A percentile compares a stretch with the other conserved stretches of the same genome.
These are phyloP conservation scores for Pimpla rufipes DNA, from an alignment of 2,888 invertebrate species.

Conservation along the genomic window DNA sequence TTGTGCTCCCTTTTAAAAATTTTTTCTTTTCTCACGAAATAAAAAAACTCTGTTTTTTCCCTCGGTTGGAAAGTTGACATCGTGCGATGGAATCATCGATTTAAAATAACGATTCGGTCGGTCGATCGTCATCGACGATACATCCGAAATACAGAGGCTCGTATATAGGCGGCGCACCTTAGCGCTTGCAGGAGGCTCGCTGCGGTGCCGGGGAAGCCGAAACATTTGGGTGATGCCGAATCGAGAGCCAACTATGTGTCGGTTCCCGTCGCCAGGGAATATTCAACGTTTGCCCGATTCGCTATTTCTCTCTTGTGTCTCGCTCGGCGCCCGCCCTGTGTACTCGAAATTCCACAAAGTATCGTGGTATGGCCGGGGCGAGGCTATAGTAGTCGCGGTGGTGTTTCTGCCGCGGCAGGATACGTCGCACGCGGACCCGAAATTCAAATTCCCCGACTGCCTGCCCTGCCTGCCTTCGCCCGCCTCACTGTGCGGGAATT, in stretches of 20 bases:
- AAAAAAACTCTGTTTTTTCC: neutral
- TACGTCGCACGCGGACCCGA: slow-evolving; percentile 11
- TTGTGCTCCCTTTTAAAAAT: neutral
- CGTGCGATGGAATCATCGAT: too few species aligned
- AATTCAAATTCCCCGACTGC: slow-evolving; percentile 40
- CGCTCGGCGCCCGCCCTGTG: neutral
- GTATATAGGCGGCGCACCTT: neutral
- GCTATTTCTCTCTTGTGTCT: slow-evolving; percentile 18
- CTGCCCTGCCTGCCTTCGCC: neutral
- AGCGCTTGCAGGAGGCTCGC: neutral
- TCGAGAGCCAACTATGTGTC: slow-evolving; percentile 44
- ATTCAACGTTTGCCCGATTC: slow-evolving; percentile 45
- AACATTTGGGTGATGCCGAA: slow-evolving; percentile 32
- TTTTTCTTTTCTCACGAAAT: neutral
- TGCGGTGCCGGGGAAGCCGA: neutral
- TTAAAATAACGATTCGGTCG: too few species aligned
- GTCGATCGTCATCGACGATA: neutral
- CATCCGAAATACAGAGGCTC: neutral
- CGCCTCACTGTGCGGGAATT: neutral
- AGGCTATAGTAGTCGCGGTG: neutral
- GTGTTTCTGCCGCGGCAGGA: slow-evolving; percentile 28
- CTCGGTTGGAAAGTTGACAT: too few species aligned
- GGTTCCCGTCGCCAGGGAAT: slow-evolving; percentile 39
- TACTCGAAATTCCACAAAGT: slow-evolving; percentile 59
- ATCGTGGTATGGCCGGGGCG: slow-evolving; percentile 32